Base-by-base conservation (phyloP, 2,888 invertebrate species). In the Stenotaenia linearis region DNA sequence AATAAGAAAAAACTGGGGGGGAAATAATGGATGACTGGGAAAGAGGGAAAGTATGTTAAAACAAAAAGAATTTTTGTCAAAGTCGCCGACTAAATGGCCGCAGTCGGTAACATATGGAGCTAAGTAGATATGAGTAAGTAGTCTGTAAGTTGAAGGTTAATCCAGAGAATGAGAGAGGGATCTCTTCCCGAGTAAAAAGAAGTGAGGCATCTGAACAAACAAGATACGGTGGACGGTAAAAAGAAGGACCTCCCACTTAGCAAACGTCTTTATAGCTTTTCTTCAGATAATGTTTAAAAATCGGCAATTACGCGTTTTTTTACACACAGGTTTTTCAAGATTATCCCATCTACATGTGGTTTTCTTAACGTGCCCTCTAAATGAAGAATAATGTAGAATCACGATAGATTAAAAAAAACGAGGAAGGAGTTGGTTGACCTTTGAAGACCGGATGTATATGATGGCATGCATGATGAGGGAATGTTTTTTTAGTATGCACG, bases 401-500 rank as follows among this genome's bases (percentile, higher is more conserved):
- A 28, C 25, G 28, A 69, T 69, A n/a, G 28, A n/a, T n/a, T 15
- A 12, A 69, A 69, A 69, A 69, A 69, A 69, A 23, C 4, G 12
- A 56, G 1, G 6, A 69, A 69, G 28, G 15, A 69, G 69, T 69
- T 69, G 69, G 69, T 28, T 69, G 69, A 69, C 69, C 69, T 50
- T 50, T 69, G 25, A 28, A 69, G 69, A 28, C 69, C 69, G 69
- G 69, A 69, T 69, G 69, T 69, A 69, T 25, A 69, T 69, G 69
- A 28, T 69, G 69, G 69, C 28, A 69, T 69, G 69, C 69, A 28
- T n/a, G 69, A 28, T 12, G 15, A 69, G 61, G 69, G 69, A 69
- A 69, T 69, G n/a, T 69, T 69, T n/a, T n/a, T n/a, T 69, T 69
- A 69, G 69, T 69, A 69, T 69, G 69, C 69, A 69, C 69, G 69